phyloP scores from a whole-genome alignment of 2,888 invertebrate genomes.

The Fissipunctia ypsillon region DNA sequence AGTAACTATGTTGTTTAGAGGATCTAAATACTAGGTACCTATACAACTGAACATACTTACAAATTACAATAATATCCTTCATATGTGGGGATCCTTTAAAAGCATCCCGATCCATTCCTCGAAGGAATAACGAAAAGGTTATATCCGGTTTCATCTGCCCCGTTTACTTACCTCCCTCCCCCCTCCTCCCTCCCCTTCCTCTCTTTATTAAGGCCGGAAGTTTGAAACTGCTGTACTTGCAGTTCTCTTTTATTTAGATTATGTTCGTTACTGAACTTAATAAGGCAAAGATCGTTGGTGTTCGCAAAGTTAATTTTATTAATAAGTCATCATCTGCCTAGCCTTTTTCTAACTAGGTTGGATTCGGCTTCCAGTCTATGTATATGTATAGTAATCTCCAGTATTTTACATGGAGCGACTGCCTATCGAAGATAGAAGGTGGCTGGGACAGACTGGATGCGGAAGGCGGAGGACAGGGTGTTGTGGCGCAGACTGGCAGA shows the following conservation, averaged over 20 bases:
- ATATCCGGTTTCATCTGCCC: conserved; percentile 36
- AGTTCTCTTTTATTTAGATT: conserved; percentile 54
- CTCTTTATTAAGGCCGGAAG: conserved; percentile 48
- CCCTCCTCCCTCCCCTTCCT: background rate
- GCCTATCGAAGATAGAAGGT: too few species aligned
- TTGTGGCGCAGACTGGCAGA: too few species aligned
- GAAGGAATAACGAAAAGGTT: conserved; percentile 4
- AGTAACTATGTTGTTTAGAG: too few species aligned
- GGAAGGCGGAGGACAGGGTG: too few species aligned
- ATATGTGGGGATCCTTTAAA: background rate
- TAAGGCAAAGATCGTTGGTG: conserved; percentile 4
- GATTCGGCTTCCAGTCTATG: background rate
- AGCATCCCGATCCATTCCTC: background rate
- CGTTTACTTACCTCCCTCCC: background rate
- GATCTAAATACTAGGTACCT: too few species aligned
- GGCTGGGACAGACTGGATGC: too few species aligned
- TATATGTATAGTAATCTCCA: too few species aligned
- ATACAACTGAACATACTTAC: too few species aligned
- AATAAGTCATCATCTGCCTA: background rate
- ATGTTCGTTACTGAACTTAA: conserved; percentile 49
- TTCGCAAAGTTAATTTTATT: conserved; percentile 15
- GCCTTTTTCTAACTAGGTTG: background rate
- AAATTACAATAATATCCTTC: background rate
- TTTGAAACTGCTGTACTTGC: conserved; percentile 36
- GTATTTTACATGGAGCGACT: background rate